Conservation (phyloP, 2,888 invertebrate species). For the Hypsopygia costalis region DNA sequence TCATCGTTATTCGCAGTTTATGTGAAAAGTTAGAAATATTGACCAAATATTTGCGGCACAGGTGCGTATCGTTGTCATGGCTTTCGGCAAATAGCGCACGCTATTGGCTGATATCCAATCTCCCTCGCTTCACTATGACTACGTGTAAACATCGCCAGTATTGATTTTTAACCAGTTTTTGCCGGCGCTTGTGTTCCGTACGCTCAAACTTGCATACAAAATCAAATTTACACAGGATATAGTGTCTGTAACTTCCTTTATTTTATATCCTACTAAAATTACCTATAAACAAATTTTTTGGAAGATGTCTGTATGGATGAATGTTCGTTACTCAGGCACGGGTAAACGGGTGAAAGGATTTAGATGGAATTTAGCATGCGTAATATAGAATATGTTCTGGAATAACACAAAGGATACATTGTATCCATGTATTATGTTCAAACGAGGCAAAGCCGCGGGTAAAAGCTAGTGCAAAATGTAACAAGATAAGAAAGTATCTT, state of each 20-base stretch:
- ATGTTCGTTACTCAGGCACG: too few relatives aligned
- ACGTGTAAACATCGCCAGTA: slow-evolving; percentile 54
- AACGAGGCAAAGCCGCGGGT: too few relatives aligned
- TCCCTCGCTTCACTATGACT: slow-evolving; percentile 55
- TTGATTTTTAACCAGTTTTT: slow-evolving; percentile 54
- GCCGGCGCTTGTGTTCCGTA: slow-evolving; percentile 5
- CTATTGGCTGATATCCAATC: slow-evolving; percentile 50
- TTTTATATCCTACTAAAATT: too few relatives aligned
- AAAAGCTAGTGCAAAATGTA: too few relatives aligned
- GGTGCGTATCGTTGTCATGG: slow-evolving; percentile 52
- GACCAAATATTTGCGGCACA: slow-evolving; percentile 45
- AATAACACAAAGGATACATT: too few relatives aligned
- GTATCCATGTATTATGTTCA: too few relatives aligned
- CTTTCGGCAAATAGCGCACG: slow-evolving; percentile 42
- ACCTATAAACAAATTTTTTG: too few relatives aligned
- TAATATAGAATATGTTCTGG: too few relatives aligned
- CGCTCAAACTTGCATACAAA: slow-evolving; percentile 12
- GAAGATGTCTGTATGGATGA: too few relatives aligned
- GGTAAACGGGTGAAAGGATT: too few relatives aligned
- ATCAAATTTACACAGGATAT: slow-evolving; percentile 12
- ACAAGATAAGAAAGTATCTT: too few relatives aligned
- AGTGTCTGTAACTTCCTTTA: slow-evolving; percentile 6
- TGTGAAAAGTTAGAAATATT: slow-evolving; percentile 31
- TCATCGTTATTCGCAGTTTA: slow-evolving; percentile 34
- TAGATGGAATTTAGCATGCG: too few relatives aligned